These are phyloP conservation scores for Triops cancriformis DNA, from an alignment of 1,140 invertebrate genomes.

Conservation along the genomic window DNA sequence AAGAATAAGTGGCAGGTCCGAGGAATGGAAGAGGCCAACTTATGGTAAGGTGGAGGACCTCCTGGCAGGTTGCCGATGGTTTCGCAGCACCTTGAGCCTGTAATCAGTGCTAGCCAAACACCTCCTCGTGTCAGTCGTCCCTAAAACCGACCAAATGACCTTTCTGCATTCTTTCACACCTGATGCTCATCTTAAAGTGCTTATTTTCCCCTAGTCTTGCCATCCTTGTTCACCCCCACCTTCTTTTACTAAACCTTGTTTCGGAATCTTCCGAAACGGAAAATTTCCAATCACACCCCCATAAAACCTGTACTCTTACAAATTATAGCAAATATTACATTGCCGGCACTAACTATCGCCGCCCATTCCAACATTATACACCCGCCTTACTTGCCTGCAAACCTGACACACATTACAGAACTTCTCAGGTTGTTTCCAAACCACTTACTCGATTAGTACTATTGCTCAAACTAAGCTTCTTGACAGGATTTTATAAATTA, in stretches of 20 bases:
- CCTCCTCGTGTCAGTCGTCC: conserved; percentile 8
- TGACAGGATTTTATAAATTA: too few species aligned
- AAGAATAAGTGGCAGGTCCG: background rate
- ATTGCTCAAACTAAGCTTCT: too few species aligned
- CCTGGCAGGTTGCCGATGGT: conserved; percentile 7
- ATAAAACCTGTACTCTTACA: too few species aligned
- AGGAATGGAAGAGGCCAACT: background rate
- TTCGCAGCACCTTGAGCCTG: conserved; percentile 12
- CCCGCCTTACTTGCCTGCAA: too few species aligned
- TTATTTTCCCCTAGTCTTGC: background rate
- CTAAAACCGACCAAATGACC: conserved; percentile 1
- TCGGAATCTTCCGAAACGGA: background rate
- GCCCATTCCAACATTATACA: too few species aligned
- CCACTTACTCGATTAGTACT: too few species aligned
- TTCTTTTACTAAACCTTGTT: background rate
- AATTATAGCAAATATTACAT: too few species aligned
- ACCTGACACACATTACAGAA: too few species aligned
- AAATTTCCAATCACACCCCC: too few species aligned
- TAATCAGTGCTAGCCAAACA: conserved; percentile 13
- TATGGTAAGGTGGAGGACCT: background rate
- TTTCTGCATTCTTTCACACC: conserved; percentile 9
- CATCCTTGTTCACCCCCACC: background rate
- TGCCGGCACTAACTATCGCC: too few species aligned
- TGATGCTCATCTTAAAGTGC: conserved; percentile 1
- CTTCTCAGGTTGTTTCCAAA: too few species aligned